Conservation (phyloP, 2,888 invertebrate species). For the Cremastinae sp. region DNA sequence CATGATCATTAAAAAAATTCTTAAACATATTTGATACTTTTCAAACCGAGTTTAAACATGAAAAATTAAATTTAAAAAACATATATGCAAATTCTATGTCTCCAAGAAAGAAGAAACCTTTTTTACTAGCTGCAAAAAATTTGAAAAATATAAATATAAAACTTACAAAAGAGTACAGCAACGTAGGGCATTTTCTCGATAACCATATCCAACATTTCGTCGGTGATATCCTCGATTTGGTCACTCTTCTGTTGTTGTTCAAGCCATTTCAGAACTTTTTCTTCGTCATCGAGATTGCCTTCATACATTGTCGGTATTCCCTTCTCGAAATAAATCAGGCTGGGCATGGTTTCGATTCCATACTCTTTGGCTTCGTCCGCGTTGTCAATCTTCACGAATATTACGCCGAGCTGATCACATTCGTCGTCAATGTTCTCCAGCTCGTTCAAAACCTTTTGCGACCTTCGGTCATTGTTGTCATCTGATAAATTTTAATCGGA, state of each 20-base stretch:
- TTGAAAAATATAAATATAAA: too few relatives aligned
- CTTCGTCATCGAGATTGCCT: slow-evolving; percentile 92
- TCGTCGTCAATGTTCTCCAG: slow-evolving; percentile 97
- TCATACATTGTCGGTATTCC: slow-evolving; percentile 94
- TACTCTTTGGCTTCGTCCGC: slow-evolving; percentile 94
- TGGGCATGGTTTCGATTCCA: slow-evolving; percentile 93
- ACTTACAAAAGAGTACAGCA: slow-evolving; percentile 95
- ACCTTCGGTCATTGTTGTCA: slow-evolving; percentile 94
- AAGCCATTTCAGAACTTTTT: slow-evolving; percentile 93
- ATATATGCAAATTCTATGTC: too few relatives aligned
- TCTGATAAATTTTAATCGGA: slow-evolving; percentile 85
- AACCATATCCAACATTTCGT: slow-evolving; percentile 95
- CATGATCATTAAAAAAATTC: too few relatives aligned
- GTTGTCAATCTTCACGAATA: slow-evolving; percentile 96
- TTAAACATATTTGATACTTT: too few relatives aligned
- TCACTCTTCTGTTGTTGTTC: slow-evolving; percentile 92
- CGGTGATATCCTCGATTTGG: slow-evolving; percentile 96
- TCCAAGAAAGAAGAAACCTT: not conserved
- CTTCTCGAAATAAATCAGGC: slow-evolving; percentile 91
- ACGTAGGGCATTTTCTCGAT: slow-evolving; percentile 94
- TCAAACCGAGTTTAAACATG: too few relatives aligned
- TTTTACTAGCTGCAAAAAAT: too few relatives aligned
- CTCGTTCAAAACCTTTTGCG: slow-evolving; percentile 91
- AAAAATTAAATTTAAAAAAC: too few relatives aligned
- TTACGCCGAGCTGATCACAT: slow-evolving; percentile 93